Conservation (phyloP, 1,140 invertebrate genomes). For the Microplitis mediator region DNA sequence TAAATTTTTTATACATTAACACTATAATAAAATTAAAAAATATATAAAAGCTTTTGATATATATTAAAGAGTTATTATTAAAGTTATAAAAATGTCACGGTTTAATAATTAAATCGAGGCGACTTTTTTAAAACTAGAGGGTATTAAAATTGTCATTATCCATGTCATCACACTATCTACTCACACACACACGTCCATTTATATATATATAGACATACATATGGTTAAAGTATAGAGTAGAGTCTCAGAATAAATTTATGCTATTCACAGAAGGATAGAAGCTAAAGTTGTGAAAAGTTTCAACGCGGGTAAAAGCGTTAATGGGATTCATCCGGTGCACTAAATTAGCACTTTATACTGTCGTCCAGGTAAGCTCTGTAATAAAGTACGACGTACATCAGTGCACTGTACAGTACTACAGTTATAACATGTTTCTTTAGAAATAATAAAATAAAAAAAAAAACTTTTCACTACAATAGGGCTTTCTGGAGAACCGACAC, state of each 20-base stretch:
- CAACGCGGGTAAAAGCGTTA: constrained; percentile 29
- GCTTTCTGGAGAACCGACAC: no score
- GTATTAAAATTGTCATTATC: background rate
- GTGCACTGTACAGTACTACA: background rate
- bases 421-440: background rate
- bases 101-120: no score
- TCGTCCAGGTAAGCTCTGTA: constrained; percentile 26
- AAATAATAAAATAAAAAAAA: constrained; percentile 10
- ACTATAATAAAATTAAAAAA: no score
- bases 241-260: constrained; percentile 13
- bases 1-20: no score
- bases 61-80: no score
- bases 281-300: constrained; percentile 24
- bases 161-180: background rate
- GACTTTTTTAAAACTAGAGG: no score
- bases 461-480: background rate
- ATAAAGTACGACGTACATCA: constrained; percentile 22
- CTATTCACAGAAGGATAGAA: constrained; percentile 16
- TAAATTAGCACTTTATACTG: constrained; percentile 32
- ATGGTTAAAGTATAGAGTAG: no score
- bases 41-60: no score
- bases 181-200: background rate
- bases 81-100: no score
- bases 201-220: no score
- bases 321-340: constrained; percentile 31